Conservation (phyloP, 2,113 vertebrate species). For the Donacobius atricapilla region DNA sequence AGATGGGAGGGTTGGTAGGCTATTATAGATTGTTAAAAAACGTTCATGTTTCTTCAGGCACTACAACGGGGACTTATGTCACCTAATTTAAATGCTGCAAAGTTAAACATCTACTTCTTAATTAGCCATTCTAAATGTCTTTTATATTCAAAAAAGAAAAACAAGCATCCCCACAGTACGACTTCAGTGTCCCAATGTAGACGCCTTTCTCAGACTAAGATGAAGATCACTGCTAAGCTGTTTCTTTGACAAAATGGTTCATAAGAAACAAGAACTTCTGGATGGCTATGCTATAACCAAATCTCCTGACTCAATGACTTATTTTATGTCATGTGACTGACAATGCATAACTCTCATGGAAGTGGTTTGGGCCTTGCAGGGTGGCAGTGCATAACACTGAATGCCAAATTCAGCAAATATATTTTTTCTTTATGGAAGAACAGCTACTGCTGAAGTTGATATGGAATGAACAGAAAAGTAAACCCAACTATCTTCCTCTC, state of each 20-base stretch:
- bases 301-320: neutral
- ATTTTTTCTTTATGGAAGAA: neutral
- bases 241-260: neutral
- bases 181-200: neutral
- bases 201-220: neutral
- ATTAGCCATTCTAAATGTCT: neutral
- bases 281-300: neutral
- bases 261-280: neutral
- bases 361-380: neutral
- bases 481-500: neutral
- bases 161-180: neutral
- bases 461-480: neutral
- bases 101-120: neutral
- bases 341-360: rapidly evolving
- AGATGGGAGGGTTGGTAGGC: neutral
- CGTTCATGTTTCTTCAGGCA: neutral
- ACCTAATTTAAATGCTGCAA: neutral
- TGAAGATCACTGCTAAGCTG: neutral
- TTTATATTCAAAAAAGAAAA: neutral
- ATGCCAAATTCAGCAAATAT: neutral
- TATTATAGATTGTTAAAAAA: neutral
- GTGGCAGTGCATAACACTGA: neutral
- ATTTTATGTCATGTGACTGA: neutral
- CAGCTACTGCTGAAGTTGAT: neutral
- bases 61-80: neutral